Evolutionary conservation across 2,888 invertebrate genomes (phyloP).

Genomic region (Trilocha varians): DNA sequence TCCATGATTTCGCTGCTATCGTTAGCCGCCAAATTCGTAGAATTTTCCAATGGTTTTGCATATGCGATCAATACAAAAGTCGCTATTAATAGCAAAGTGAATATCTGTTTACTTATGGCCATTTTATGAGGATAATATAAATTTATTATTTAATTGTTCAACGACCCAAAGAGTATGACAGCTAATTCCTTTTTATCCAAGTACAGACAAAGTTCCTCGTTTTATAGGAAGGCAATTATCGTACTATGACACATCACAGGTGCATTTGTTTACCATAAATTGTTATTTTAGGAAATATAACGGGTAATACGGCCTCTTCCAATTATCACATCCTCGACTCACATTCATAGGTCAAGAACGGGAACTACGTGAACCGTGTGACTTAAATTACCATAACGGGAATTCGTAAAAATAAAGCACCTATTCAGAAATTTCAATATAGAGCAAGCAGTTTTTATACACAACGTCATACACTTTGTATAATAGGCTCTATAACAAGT

Average conservation of each 20-base stretch:
- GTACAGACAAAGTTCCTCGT: conserved; percentile 20
- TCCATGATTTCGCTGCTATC: conserved; percentile 48
- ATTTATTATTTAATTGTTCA: not conserved
- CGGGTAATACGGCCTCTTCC: conserved; percentile 56
- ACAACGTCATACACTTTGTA: not conserved
- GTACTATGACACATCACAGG: conserved; percentile 54
- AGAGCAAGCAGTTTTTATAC: not conserved
- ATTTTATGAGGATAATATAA: not conserved
- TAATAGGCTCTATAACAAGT: not conserved
- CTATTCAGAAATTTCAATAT: not conserved
- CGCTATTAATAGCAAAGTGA: conserved; percentile 20
- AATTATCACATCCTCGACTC: conserved; percentile 52
- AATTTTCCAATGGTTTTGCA: conserved; percentile 31
- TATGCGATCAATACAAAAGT: conserved; percentile 21
- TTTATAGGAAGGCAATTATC: conserved; percentile 45
- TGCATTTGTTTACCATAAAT: conserved; percentile 55
- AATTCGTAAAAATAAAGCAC: not conserved
- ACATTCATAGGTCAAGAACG: conserved; percentile 37
- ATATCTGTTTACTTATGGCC: conserved; percentile 3
- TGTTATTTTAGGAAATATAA: conserved; percentile 58
- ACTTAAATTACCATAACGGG: conserved; percentile 17
- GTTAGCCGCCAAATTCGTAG: conserved; percentile 10
- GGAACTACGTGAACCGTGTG: conserved; percentile 12
- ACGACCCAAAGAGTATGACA: conserved; percentile 11
- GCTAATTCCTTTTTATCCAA: conserved; percentile 42